phyloP scores from a whole-genome alignment of 1,140 invertebrate species.

The Leptinotarsa defecta region DNA sequence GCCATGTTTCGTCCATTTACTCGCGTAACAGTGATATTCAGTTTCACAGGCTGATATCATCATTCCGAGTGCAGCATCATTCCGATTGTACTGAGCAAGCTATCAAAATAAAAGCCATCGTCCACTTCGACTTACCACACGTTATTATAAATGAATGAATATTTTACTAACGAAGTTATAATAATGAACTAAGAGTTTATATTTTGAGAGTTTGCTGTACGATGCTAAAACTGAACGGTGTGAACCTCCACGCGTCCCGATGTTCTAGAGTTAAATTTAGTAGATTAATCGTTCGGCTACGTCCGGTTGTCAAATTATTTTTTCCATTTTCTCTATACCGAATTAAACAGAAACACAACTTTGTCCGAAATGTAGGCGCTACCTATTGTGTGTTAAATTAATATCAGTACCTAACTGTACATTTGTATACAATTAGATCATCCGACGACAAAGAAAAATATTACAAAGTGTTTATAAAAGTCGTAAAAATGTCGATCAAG shows the following conservation, averaged over 20 bases:
- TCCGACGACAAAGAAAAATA: no score
- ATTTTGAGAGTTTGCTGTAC: constrained; percentile 39
- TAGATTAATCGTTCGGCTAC: constrained; percentile 42
- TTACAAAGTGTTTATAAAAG: no score
- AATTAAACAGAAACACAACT: constrained; percentile 21
- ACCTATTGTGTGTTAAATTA: no score
- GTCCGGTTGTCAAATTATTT: constrained; percentile 48
- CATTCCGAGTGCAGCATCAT: background rate
- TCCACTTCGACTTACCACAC: constrained; percentile 6
- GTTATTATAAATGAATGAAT: constrained; percentile 5
- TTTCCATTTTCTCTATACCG: constrained; percentile 41
- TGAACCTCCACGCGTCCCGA: constrained; percentile 34
- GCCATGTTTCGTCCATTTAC: constrained; percentile 26
- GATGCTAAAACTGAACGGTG: constrained; percentile 37
- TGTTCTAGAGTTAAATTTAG: constrained; percentile 47
- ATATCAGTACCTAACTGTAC: no score
- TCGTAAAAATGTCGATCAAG: no score
- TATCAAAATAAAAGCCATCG: background rate
- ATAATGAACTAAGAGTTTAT: constrained; percentile 35
- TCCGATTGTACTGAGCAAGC: background rate
- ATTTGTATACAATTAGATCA: no score
- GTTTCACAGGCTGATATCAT: constrained; percentile 23
- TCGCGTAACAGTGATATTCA: background rate
- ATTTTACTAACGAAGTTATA: constrained; percentile 29
- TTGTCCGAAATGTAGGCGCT: background rate